Base-by-base conservation (phyloP, 1,140 invertebrate species). In the Drosophila sp. region DNA sequence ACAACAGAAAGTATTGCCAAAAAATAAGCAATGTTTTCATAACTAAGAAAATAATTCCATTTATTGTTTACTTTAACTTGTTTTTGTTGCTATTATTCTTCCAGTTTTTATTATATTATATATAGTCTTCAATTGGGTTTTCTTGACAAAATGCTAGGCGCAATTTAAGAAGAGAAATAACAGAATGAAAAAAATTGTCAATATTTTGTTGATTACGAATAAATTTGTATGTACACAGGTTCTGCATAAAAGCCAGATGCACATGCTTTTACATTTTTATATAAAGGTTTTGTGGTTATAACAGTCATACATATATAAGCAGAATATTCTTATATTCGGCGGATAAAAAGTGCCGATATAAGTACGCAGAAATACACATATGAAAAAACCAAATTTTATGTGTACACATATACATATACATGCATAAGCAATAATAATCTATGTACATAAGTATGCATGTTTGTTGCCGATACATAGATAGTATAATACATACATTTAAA, bases 301-400 rank as follows among this genome's bases (percentile, higher is more conserved):
- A 45, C 18, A 21, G 1, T 21, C 21, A 21, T 21, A 4, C 21
- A 43, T 61, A 53, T 32, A 21, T 13, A 58, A 6, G 27, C 27
- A 29, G 27, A 29, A 29, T 29, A 38, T 67, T 25, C 34, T 29
- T 27, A 50, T 29, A 57, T 57, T 34, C 14, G 6, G 36, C 41
- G 7, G 6, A 34, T 8, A 32, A 67, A 50, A 67, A 57, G 18
- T 69, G 27, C 38, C 46, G 18, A 78, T 34, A 48, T 7, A 50
- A 16, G 41, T 32, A 16, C 16, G 18, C 18, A 43, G 4, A 7
- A 8, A 43, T 21, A 18, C 41, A 43, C 14, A 43, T 43, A 18
- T 43, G 7, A 2, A 16, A 18, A 4, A 43, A 18, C 41, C 16
- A 16, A 43, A 43, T 18, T 43, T 43, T 7, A 8, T 18, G 16